phyloP scores from a whole-genome alignment of 2,888 invertebrate genomes.

The Chloroclysta siterata region DNA sequence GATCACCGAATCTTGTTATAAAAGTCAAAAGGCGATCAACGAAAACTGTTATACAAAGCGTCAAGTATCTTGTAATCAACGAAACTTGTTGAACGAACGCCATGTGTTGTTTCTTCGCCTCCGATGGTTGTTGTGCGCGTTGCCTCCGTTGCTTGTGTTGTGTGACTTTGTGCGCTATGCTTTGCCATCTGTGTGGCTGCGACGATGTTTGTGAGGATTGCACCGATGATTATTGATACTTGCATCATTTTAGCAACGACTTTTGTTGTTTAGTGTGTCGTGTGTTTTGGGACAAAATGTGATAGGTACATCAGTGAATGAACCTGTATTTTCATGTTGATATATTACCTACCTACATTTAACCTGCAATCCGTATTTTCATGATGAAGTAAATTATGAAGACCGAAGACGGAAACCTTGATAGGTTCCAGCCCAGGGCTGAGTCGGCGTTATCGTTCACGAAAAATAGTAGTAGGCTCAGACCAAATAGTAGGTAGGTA shows the following conservation, averaged over 20 bases:
- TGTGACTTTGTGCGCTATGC: constrained; percentile 44
- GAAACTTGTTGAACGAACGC: constrained; percentile 13
- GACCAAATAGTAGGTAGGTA: too few relatives aligned
- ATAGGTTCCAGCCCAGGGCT: too few relatives aligned
- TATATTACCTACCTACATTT: too few relatives aligned
- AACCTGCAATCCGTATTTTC: neutral
- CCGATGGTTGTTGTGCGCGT: constrained; percentile 45
- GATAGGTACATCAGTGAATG: neutral
- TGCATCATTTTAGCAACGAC: constrained; percentile 1
- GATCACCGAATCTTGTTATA: neutral
- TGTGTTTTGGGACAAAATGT: neutral
- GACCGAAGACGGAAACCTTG: too few relatives aligned
- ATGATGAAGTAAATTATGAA: too few relatives aligned
- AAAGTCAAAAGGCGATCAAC: neutral
- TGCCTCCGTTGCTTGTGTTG: constrained; percentile 50
- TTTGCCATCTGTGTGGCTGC: constrained; percentile 51
- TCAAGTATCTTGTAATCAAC: neutral
- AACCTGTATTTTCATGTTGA: neutral
- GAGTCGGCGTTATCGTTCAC: too few relatives aligned
- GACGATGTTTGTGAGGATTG: constrained; percentile 40
- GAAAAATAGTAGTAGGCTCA: too few relatives aligned
- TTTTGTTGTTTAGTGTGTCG: neutral
- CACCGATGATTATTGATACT: constrained; percentile 21
- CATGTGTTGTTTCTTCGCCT: constrained; percentile 55
- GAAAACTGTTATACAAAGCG: neutral